A percentile compares a stretch with the other conserved stretches of the same genome.
phyloP scores from a whole-genome alignment of 2,797 vertebrate species.

The Gephyroberyx darwinii region DNA sequence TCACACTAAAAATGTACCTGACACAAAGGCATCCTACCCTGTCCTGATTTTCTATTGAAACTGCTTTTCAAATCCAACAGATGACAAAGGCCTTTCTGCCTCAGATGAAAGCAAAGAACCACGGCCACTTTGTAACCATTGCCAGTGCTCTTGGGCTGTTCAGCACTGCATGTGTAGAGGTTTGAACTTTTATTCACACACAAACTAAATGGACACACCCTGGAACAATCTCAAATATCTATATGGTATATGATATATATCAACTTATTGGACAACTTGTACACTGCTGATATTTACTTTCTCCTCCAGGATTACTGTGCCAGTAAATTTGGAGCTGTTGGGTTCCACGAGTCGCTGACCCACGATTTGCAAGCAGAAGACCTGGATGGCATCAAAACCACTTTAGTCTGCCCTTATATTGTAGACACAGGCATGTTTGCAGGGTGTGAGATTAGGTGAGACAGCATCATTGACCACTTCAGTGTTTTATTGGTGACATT shows the following conservation, averaged over 20 bases:
- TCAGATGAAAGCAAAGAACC: constrained; percentile 69
- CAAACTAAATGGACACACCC: background rate
- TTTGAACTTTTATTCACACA: background rate
- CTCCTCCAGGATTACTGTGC: constrained; percentile 78
- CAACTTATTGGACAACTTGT: background rate
- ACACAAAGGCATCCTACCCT: too few species aligned
- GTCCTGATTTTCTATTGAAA: background rate
- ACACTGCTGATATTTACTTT: background rate
- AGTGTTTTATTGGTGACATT: background rate
- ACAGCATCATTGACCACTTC: background rate
- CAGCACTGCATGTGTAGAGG: constrained; percentile 74
- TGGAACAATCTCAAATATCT: background rate
- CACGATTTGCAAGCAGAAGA: constrained; percentile 75
- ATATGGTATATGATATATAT: too few species aligned
- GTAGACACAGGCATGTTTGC: constrained; percentile 79
- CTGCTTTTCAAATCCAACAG: constrained; percentile 49
- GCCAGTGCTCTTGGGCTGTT: constrained; percentile 76
- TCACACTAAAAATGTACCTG: background rate
- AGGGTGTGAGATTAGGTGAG: constrained; percentile 77
- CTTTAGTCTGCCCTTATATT: constrained; percentile 79
- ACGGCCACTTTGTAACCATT: constrained; percentile 70
- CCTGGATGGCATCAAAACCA: constrained; percentile 75
- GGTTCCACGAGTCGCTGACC: constrained; percentile 81
- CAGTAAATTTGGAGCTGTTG: constrained; percentile 81
- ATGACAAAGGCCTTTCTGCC: constrained; percentile 79